Evolutionary conservation across 2,888 invertebrate genomes (phyloP), one percentile per base, ranked within the genome.

Genomic region (Aleiodes alternator): DNA sequence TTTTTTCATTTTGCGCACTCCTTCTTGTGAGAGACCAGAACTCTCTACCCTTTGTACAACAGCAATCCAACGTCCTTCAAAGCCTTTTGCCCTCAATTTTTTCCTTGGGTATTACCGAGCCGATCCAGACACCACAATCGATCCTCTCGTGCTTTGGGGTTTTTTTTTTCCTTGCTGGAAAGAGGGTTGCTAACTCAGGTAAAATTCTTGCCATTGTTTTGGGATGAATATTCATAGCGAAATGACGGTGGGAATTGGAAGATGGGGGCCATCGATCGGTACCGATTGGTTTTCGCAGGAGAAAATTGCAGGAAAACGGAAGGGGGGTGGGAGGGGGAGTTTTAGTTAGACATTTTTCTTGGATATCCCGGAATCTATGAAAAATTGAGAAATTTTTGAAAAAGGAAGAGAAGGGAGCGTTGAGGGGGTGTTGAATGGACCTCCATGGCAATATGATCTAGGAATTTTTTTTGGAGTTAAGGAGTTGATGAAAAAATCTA

Each of bases 61-160:
- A 23, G 1, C 23, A 23, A 23, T 23, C 53, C 14, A 29, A n/a
- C 57, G 31, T 56, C 53, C 43, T 43, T 43, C 43, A 43, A 43
- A 43, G 43, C 43, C 43, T 69, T 55, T 64, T 72, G 38, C 72
- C 64, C 64, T 64, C 64, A 48, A 53, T 51, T 61, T 50, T 23
- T 55, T n/a, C 6, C 34, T 23, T 23, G 53, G 12, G 43, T n/a
- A 34, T 43, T 34, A 14, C 12, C 7, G 48, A 12, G 50, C 23
- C 69, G 69, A 69, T 69, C 69, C 16, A 55, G 55, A 55, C 34
- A 12, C 55, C 7, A 14, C 31, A 55, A 69, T 69, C 69, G 69
- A 69, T 69, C 23, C 23, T 34, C 34, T 3, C 29, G 16, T 16
- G 68, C 12, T 55, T 55, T 23, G 23, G 23, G 1, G 1, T 31